phyloP scores from a whole-genome alignment of 1,140 invertebrate species.

The Colletes latitarsis region DNA sequence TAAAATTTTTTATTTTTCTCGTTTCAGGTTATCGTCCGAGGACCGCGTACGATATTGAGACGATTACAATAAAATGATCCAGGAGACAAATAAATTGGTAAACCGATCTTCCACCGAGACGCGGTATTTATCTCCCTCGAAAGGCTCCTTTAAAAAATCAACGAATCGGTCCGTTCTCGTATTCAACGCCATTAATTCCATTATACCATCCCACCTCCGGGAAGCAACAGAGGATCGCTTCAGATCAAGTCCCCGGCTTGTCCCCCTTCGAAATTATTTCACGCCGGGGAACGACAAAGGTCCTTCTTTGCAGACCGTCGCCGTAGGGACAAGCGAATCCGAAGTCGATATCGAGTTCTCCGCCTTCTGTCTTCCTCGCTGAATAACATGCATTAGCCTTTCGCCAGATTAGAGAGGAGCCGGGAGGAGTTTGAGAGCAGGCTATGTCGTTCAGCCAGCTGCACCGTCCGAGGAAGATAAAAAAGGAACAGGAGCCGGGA shows the following conservation, averaged over 20 bases:
- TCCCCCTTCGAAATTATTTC: constrained; percentile 22
- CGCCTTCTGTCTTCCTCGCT: constrained; percentile 28
- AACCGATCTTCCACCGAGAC: too few species aligned
- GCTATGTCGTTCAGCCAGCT: constrained; percentile 18
- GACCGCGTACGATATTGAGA: too few species aligned
- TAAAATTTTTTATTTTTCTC: too few species aligned
- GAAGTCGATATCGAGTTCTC: constrained; percentile 60
- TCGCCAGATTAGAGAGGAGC: constrained; percentile 60
- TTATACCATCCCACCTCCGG: not conserved
- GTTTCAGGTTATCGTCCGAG: too few species aligned
- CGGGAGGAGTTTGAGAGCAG: constrained; percentile 40
- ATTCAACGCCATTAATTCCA: constrained; percentile 27
- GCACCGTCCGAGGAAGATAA: not conserved
- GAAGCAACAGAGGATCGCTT: constrained; percentile 18
- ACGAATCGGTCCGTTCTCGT: not conserved
- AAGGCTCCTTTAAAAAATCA: constrained; percentile 8
- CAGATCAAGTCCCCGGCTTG: constrained; percentile 1
- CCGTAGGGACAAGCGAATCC: constrained; percentile 26
- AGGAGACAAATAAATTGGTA: not conserved
- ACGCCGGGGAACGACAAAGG: constrained; percentile 15
- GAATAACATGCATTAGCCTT: constrained; percentile 66
- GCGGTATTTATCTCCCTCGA: not conserved
- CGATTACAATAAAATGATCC: not conserved
- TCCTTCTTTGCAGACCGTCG: not conserved
- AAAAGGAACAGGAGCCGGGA: constrained; percentile 9